Evolutionary conservation across 2,113 vertebrate genomes (phyloP).

Genomic region (Eleginops maclovinus): DNA sequence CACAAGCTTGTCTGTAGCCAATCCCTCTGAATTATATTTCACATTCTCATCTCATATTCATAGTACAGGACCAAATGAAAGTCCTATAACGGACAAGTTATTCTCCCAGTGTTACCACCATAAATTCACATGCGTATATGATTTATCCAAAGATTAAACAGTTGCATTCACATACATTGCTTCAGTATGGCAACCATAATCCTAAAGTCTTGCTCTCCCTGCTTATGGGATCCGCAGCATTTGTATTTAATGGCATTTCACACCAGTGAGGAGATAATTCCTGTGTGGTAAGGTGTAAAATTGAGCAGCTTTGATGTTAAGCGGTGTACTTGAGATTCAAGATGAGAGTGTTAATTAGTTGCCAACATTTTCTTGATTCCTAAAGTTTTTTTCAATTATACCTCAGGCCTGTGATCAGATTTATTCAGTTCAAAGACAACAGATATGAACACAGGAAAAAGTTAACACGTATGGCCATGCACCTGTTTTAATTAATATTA

Average conservation of each 20-base stretch:
- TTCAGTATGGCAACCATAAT: constrained; percentile 4
- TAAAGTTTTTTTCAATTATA: constrained; percentile 37
- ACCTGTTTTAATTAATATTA: constrained; percentile 8
- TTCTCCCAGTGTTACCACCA: background rate
- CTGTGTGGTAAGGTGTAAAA: constrained; percentile 74
- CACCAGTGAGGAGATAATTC: constrained; percentile 58
- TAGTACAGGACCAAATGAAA: constrained; percentile 14
- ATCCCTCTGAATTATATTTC: background rate
- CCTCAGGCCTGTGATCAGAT: constrained; percentile 34
- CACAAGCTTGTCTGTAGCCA: no score
- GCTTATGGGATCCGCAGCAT: constrained; percentile 21
- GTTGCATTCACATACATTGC: constrained; percentile 20
- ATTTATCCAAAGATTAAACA: constrained; percentile 29
- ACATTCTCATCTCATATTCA: background rate
- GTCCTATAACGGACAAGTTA: constrained; percentile 5
- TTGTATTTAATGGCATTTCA: constrained; percentile 55
- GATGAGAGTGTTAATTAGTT: constrained; percentile 74
- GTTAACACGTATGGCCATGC: constrained; percentile 2
- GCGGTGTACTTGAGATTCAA: constrained; percentile 64
- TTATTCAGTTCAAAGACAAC: constrained; percentile 45
- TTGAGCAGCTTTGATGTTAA: constrained; percentile 71
- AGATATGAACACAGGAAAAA: background rate
- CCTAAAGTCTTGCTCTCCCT: constrained; percentile 11
- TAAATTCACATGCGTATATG: constrained; percentile 3
- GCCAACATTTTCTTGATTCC: constrained; percentile 57